Evolutionary conservation across 30 jellyfish, hydroid and myxozoan species (phyloP).

Genomic region (Morbakka virulenta): DNA sequence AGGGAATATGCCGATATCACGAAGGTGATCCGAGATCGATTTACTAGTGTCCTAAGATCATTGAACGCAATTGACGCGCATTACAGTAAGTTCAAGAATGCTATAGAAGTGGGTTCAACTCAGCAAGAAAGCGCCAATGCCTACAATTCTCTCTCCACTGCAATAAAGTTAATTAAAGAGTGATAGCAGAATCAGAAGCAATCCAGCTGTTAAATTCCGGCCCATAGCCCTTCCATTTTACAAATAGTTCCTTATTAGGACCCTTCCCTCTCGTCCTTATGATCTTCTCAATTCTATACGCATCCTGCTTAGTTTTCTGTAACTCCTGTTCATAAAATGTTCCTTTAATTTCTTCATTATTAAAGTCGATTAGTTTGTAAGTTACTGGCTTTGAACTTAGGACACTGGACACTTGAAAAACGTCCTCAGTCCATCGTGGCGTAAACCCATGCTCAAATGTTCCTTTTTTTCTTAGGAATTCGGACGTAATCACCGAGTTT

Average conservation of each 20-base stretch:
- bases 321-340: constrained; percentile 45
- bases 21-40: too few species aligned
- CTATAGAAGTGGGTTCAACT: too few species aligned
- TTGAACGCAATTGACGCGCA: too few species aligned
- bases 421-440: background rate
- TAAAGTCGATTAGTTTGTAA: constrained; percentile 21
- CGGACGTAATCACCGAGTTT: constrained; percentile 28
- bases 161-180: too few species aligned
- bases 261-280: background rate
- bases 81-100: too few species aligned
- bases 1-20: too few species aligned
- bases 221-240: background rate
- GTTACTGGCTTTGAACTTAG: constrained; percentile 3
- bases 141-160: too few species aligned
- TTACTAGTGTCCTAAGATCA: too few species aligned
- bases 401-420: background rate
- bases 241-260: background rate
- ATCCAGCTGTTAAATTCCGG: background rate
- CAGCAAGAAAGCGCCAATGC: too few species aligned
- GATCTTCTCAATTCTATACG: background rate
- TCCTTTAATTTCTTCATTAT: constrained; percentile 6
- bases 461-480: constrained; percentile 2
- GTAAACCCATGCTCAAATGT: constrained; percentile 34
- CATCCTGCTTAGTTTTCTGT: background rate
- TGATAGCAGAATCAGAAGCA: too few species aligned